Percentiles rank a stretch among this genome's conserved stretches.
Evolutionary conservation across 2,888 invertebrate species (phyloP).

Genomic region (Leptopilina syphax): DNA sequence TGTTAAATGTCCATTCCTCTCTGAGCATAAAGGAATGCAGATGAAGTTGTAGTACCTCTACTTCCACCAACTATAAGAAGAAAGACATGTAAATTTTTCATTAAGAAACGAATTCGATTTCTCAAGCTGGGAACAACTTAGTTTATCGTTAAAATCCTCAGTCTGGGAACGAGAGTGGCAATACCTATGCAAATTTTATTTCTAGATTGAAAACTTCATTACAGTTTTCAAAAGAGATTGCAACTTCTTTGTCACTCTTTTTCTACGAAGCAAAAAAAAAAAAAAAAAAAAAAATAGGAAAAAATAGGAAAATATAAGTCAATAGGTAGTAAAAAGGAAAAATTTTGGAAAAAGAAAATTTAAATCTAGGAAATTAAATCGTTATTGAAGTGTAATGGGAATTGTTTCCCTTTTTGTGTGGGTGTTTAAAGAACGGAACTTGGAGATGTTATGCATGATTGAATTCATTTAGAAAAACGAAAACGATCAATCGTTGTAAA

Average conservation of each 20-base stretch:
- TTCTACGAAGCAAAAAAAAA: background rate
- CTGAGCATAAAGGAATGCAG: slow-evolving; percentile 5
- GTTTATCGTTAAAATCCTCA: slow-evolving; percentile 36
- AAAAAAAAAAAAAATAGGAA: background rate
- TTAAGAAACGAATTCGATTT: slow-evolving; percentile 32
- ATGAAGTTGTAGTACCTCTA: slow-evolving; percentile 21
- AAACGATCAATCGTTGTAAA: slow-evolving; percentile 7
- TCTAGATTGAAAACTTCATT: slow-evolving; percentile 28
- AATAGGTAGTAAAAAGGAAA: background rate
- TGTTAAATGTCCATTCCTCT: slow-evolving; percentile 17
- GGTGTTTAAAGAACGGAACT: slow-evolving; percentile 12
- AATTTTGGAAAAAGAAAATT: too few species aligned
- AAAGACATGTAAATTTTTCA: slow-evolving; percentile 39
- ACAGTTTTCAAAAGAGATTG: background rate
- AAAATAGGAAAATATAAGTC: background rate
- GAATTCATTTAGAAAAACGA: slow-evolving; percentile 19
- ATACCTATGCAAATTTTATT: slow-evolving; percentile 34
- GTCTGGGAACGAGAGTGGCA: slow-evolving; percentile 13
- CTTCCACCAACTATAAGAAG: slow-evolving; percentile 13
- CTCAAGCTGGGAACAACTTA: slow-evolving; percentile 23
- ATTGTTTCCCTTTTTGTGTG: background rate
- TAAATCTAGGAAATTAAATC: too few species aligned
- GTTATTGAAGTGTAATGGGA: background rate
- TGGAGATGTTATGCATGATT: slow-evolving; percentile 8
- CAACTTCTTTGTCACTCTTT: background rate